phyloP scores from a whole-genome alignment of 2,797 vertebrate species.

The Clarias fuscus region DNA sequence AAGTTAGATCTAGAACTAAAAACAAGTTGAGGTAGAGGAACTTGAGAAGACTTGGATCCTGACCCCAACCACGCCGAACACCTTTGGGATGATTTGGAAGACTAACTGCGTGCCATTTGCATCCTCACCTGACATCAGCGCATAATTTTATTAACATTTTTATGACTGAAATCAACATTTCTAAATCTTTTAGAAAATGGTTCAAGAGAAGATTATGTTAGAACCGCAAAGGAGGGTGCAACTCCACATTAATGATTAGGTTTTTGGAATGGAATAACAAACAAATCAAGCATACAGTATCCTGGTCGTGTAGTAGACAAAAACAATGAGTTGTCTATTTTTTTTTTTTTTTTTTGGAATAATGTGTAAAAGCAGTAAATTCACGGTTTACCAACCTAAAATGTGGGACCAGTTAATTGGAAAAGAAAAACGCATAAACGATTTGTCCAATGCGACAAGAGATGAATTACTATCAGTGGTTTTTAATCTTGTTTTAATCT shows the following conservation, averaged over 20 bases:
- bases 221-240: background rate
- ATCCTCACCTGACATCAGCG: background rate
- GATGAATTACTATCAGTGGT: background rate
- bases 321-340: background rate
- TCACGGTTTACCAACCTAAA: background rate
- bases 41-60: background rate
- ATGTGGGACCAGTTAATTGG: background rate
- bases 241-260: background rate
- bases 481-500: background rate
- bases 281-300: background rate
- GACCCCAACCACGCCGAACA: background rate
- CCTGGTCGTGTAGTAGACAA: background rate
- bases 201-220: background rate
- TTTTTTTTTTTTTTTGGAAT: background rate
- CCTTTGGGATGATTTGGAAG: background rate
- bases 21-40: background rate
- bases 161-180: background rate
- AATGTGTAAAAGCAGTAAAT: background rate
- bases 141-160: background rate
- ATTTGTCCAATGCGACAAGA: background rate
- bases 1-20: background rate
- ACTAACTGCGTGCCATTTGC: background rate
- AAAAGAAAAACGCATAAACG: background rate
- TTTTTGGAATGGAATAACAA: background rate
- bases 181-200: background rate